A percentile compares a stretch with the other conserved stretches of the same genome.
phyloP scores from a whole-genome alignment of 2,797 vertebrate species.

The Acipenser oxyrinchus region DNA sequence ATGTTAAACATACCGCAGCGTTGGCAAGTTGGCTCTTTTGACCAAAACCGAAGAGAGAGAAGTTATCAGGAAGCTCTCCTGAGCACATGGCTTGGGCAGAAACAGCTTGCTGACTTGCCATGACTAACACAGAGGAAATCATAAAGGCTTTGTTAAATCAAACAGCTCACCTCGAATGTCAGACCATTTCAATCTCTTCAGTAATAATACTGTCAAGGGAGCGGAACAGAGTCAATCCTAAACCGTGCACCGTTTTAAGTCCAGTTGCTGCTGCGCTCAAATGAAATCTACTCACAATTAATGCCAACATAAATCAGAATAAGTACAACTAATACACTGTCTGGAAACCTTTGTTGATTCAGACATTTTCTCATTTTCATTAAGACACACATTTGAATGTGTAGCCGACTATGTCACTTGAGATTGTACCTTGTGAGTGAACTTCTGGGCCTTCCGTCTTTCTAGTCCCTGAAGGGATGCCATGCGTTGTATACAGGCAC shows the following conservation, averaged over 20 bases:
- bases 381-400: slow-evolving; percentile 42
- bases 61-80: accelerated
- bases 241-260: no score
- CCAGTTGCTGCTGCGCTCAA: not conserved
- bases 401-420: slow-evolving; percentile 21
- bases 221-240: no score
- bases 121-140: not conserved
- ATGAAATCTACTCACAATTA: slow-evolving; percentile 38
- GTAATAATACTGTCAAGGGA: no score
- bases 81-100: not conserved
- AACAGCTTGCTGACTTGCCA: not conserved
- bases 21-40: no score
- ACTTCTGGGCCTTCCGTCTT: no score
- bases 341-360: slow-evolving; percentile 37
- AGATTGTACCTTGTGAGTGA: no score
- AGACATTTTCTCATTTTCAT: slow-evolving; percentile 52
- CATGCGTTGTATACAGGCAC: no score
- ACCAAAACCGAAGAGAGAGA: not conserved
- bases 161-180: not conserved
- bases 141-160: not conserved
- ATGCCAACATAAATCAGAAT: slow-evolving; percentile 46
- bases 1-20: no score
- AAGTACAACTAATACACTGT: slow-evolving; percentile 50
- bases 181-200: no score
- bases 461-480: no score